Conservation (phyloP, 2,797 vertebrate genomes). For the Falco columbarius region DNA sequence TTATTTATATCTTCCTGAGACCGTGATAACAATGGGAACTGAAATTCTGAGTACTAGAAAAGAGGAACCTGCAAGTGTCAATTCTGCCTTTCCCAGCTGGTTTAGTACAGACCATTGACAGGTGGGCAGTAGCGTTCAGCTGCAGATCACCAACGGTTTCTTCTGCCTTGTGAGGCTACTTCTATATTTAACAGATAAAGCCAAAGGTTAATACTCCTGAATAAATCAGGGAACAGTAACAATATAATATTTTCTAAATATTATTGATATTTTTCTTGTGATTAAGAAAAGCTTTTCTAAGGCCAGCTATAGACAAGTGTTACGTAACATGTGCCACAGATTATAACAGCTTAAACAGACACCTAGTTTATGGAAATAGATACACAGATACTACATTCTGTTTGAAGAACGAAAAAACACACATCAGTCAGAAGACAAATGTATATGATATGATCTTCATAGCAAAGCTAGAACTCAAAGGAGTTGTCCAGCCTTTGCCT, state of each 20-base stretch:
- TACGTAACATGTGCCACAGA: background rate
- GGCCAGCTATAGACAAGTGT: background rate
- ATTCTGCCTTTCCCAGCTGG: background rate
- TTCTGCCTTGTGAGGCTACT: background rate
- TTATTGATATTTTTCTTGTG: background rate
- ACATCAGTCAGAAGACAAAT: background rate
- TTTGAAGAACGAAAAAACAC: background rate
- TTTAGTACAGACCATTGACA: background rate
- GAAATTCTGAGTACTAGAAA: background rate
- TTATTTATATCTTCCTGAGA: background rate
- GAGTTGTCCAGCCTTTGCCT: background rate
- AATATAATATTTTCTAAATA: background rate
- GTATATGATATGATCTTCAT: background rate
- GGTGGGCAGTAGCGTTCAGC: rapidly evolving
- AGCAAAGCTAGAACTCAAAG: background rate
- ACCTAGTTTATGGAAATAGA: background rate
- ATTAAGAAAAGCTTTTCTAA: background rate
- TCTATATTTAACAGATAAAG: background rate
- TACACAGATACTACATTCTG: background rate
- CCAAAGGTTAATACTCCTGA: background rate
- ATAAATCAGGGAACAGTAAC: background rate
- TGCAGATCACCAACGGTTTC: background rate
- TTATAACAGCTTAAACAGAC: background rate
- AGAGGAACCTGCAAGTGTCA: background rate
- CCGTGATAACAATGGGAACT: background rate